A percentile compares a stretch with the other conserved stretches of the same genome.
phyloP scores from a whole-genome alignment of 2,797 vertebrate genomes.

The Acanthis flammea region DNA sequence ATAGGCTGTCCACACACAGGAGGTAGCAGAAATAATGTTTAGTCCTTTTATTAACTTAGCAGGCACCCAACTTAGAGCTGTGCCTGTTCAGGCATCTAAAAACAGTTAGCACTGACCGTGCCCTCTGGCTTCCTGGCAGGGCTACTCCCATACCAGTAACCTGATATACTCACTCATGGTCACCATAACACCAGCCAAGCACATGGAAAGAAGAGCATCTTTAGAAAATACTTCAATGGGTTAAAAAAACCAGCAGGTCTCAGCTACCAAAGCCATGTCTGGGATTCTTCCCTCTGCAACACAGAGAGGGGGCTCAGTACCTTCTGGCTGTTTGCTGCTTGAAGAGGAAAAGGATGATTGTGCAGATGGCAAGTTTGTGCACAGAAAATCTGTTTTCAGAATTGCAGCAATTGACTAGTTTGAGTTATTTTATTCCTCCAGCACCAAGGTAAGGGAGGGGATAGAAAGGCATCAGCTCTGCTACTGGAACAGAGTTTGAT shows the following conservation, averaged over 20 bases:
- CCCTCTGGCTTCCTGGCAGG: slow-evolving; percentile 54
- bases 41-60: slow-evolving; percentile 36
- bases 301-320: not conserved
- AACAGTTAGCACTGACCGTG: slow-evolving; percentile 36
- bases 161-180: slow-evolving; percentile 19
- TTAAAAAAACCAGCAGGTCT: slow-evolving; percentile 22
- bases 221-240: slow-evolving; percentile 37
- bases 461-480: not conserved
- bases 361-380: not conserved
- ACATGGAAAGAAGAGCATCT: slow-evolving; percentile 45
- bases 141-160: slow-evolving; percentile 55
- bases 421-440: not conserved
- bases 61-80: slow-evolving; percentile 5
- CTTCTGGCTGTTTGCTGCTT: not conserved
- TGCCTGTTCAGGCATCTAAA: slow-evolving; percentile 52
- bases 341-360: not conserved
- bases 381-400: not conserved
- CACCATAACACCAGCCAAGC: slow-evolving; percentile 56
- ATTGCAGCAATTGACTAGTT: not conserved
- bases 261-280: not conserved
- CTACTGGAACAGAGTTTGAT: not conserved
- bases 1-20: not conserved
- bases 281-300: not conserved
- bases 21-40: not conserved
- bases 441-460: not conserved